phyloP scores from a whole-genome alignment of 2,113 vertebrate species.

The Saccopteryx bilineata region DNA sequence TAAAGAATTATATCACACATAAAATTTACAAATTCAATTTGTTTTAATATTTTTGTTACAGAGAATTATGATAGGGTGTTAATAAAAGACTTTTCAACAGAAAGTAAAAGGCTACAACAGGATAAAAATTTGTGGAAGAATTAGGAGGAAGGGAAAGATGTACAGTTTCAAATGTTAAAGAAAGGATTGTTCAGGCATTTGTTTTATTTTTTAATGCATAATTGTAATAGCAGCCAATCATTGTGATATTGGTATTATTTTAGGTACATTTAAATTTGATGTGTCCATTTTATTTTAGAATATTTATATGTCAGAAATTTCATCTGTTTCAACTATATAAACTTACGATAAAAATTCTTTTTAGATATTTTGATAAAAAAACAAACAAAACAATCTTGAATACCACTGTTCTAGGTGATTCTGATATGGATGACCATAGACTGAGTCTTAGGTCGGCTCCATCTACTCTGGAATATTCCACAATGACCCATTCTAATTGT shows the following conservation, averaged over 20 bases:
- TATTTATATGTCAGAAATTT: neutral
- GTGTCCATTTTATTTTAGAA: conserved; percentile 27
- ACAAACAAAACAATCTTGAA: neutral
- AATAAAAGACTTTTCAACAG: conserved; percentile 17
- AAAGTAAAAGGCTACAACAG: neutral
- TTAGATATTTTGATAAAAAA: neutral
- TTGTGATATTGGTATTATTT: conserved; percentile 27
- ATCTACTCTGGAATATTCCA: neutral
- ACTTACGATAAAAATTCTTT: neutral
- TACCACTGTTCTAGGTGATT: neutral
- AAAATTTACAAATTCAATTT: conserved; percentile 24
- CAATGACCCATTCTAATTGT: neutral
- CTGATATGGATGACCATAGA: neutral
- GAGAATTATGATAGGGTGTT: neutral
- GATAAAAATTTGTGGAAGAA: conserved; percentile 11
- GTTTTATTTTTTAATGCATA: neutral
- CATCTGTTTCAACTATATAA: neutral
- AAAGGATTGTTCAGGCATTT: neutral
- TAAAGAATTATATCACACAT: neutral
- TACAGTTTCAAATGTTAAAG: conserved; percentile 11
- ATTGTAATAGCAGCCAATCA: neutral
- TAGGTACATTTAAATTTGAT: neutral
- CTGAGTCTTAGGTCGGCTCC: neutral
- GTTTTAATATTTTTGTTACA: conserved; percentile 18
- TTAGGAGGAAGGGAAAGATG: neutral